Conservation (phyloP, 1,140 invertebrate genomes). For the Wiebesia pumilae region DNA sequence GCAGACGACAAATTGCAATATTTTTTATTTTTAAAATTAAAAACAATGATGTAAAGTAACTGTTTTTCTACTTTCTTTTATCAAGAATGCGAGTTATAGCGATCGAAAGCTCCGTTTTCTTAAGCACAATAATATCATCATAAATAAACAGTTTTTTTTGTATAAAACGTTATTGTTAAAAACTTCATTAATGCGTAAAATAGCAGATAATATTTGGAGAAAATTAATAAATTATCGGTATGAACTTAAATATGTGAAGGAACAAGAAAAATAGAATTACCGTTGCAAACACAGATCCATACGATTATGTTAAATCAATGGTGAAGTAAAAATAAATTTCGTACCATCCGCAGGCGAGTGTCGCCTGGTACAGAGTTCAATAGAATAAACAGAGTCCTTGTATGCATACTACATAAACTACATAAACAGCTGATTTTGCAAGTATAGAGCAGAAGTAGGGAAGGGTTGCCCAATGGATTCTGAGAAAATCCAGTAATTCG, state of each 20-base stretch:
- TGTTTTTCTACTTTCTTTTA: background rate
- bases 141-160: too few species aligned
- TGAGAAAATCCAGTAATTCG: background rate
- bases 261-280: background rate
- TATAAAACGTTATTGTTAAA: too few species aligned
- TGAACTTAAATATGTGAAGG: background rate
- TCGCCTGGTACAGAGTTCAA: background rate
- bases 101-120: too few species aligned
- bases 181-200: too few species aligned
- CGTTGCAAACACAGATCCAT: background rate
- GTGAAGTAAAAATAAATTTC: background rate
- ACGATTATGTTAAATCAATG: constrained; percentile 22
- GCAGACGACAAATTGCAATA: background rate
- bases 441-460: background rate
- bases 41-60: background rate
- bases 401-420: background rate
- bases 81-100: background rate
- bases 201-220: too few species aligned
- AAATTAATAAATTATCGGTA: too few species aligned
- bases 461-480: background rate
- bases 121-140: too few species aligned
- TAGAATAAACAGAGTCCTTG: background rate
- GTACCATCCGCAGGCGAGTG: background rate
- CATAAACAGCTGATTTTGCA: background rate
- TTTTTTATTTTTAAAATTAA: background rate